phyloP scores from a whole-genome alignment of 1,140 invertebrate genomes.

The Phenacoccus solenopsis region DNA sequence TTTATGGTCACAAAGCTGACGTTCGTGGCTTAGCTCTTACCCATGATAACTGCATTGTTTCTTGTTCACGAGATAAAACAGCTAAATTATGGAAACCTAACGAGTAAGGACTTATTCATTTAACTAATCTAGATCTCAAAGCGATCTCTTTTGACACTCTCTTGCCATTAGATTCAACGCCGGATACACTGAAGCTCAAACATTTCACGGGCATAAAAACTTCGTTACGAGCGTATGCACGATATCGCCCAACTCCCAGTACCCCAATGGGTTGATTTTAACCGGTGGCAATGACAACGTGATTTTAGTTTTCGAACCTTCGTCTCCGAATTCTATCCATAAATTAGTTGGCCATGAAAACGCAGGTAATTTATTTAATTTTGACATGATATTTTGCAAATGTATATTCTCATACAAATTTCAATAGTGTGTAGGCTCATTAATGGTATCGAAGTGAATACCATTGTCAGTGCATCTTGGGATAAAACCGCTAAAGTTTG shows the following conservation, averaged over 20 bases:
- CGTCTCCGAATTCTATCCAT: conserved; percentile 42
- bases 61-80: conserved; percentile 74
- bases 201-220: conserved; percentile 67
- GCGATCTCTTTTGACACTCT: too few species aligned
- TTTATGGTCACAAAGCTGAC: conserved; percentile 69
- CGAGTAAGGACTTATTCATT: conserved; percentile 43
- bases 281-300: conserved; percentile 80
- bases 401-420: not conserved
- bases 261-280: conserved; percentile 63
- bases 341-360: conserved; percentile 66
- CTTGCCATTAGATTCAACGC: conserved; percentile 37
- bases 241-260: conserved; percentile 49
- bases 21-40: conserved; percentile 58
- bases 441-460: conserved; percentile 38
- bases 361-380: conserved; percentile 49
- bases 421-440: conserved; percentile 49
- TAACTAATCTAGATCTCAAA: too few species aligned
- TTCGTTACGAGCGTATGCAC: conserved; percentile 71
- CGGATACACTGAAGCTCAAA: conserved; percentile 45
- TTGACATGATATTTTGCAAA: too few species aligned
- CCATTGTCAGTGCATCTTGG: conserved; percentile 76
- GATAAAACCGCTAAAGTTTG: conserved; percentile 60
- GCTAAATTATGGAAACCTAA: conserved; percentile 69
- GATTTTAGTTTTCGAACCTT: conserved; percentile 59
- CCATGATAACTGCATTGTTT: conserved; percentile 57